Percentiles rank a stretch among this genome's conserved stretches.
phyloP scores from a whole-genome alignment of 37 sponge, comb jelly and placozoan species.

The Theonella swinhoei region DNA sequence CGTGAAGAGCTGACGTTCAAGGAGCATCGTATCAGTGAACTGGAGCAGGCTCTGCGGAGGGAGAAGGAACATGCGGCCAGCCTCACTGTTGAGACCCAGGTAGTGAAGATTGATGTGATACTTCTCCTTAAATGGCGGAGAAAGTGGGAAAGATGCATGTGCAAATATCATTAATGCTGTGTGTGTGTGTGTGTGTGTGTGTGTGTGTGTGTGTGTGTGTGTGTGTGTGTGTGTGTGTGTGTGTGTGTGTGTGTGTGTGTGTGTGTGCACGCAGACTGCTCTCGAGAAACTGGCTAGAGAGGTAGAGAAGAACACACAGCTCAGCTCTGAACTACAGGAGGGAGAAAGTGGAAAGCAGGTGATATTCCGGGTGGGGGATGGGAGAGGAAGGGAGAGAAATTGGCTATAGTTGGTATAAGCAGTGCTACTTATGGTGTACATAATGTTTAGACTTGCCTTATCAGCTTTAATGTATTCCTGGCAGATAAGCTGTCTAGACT shows the following conservation, averaged over 20 bases:
- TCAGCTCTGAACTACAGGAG: constrained; percentile 70
- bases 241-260: too few relatives aligned
- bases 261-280: neutral
- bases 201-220: too few relatives aligned
- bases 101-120: too few relatives aligned
- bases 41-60: constrained; percentile 36
- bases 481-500: too few relatives aligned
- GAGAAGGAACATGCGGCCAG: constrained; percentile 51
- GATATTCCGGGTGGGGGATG: neutral
- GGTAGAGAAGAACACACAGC: constrained; percentile 61
- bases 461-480: too few relatives aligned
- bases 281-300: constrained; percentile 69
- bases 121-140: too few relatives aligned
- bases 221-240: too few relatives aligned
- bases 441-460: neutral
- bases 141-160: too few relatives aligned
- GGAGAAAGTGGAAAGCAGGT: constrained; percentile 65
- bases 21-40: constrained; percentile 39
- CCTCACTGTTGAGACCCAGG: constrained; percentile 67
- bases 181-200: too few relatives aligned
- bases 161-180: too few relatives aligned
- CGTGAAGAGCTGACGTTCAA: constrained; percentile 78
- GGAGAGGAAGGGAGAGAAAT: neutral
- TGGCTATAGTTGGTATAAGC: too few relatives aligned
- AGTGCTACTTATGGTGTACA: neutral